phyloP scores from a whole-genome alignment of 1,140 invertebrate species.

The Conopomorpha cramerella region DNA sequence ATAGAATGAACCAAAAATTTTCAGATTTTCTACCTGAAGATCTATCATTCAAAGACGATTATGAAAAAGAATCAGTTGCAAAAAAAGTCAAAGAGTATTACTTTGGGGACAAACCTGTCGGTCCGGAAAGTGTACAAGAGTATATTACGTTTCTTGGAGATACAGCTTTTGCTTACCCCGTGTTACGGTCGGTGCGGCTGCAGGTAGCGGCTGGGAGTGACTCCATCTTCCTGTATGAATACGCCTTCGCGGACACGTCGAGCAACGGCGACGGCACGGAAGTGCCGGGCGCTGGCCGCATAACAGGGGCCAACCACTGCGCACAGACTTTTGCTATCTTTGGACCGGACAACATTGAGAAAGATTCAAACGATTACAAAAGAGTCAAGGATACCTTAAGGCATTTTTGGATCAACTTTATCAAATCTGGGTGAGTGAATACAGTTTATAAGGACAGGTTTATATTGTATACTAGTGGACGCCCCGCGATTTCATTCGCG shows the following conservation, averaged over 20 bases:
- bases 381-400: too few species aligned
- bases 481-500: too few species aligned
- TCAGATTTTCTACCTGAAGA: constrained; percentile 25
- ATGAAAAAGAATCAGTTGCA: constrained; percentile 16
- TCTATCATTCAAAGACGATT: constrained; percentile 16
- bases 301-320: constrained; percentile 18
- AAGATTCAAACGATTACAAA: too few species aligned
- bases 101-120: constrained; percentile 16
- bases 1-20: constrained; percentile 28
- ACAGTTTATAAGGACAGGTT: too few species aligned
- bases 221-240: too few species aligned
- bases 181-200: constrained; percentile 15
- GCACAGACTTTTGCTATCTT: too few species aligned
- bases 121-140: constrained; percentile 12
- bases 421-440: constrained; percentile 8
- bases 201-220: constrained; percentile 20
- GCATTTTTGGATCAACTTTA: constrained; percentile 8
- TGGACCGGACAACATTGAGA: too few species aligned
- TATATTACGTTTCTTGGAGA: constrained; percentile 27
- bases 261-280: too few species aligned
- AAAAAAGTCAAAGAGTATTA: constrained; percentile 22
- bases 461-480: too few species aligned
- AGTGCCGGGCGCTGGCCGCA: too few species aligned
- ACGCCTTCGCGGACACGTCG: too few species aligned
- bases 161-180: constrained; percentile 17